Conservation (phyloP, 1,140 invertebrate genomes). For the Drosophila varians region DNA sequence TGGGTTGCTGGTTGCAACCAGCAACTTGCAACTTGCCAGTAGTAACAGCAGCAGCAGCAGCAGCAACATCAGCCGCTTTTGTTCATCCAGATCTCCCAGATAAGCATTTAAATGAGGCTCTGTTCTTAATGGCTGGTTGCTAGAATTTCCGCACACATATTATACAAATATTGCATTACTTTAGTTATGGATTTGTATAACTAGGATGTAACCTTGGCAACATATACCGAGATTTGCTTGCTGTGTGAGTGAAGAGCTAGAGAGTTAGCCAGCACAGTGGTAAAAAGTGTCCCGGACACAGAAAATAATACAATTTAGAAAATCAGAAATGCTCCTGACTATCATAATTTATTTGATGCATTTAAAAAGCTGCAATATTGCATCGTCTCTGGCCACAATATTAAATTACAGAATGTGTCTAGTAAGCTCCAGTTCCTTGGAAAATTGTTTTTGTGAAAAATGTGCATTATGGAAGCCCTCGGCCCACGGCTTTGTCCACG, state of each 20-base stretch:
- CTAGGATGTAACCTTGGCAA: conserved; percentile 76
- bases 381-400: neutral
- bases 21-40: neutral
- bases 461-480: conserved; percentile 14
- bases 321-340: too few species aligned
- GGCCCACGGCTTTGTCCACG: conserved; percentile 59
- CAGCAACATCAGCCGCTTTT: conserved; percentile 68
- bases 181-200: conserved; percentile 81
- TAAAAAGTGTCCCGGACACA: neutral
- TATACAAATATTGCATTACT: conserved; percentile 80
- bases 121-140: conserved; percentile 25
- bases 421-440: conserved; percentile 9
- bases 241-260: conserved; percentile 12
- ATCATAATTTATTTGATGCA: neutral
- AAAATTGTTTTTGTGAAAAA: conserved; percentile 14
- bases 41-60: conserved; percentile 22
- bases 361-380: neutral
- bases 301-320: neutral
- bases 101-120: conserved; percentile 82
- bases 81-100: conserved; percentile 79
- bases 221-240: conserved; percentile 40
- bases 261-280: conserved; percentile 48
- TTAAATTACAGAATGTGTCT: conserved; percentile 35
- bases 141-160: conserved; percentile 62
- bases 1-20: conserved; percentile 32